Percentiles rank a stretch among this genome's conserved stretches.
phyloP scores from a whole-genome alignment of 2,797 vertebrate genomes.

The Alcedo atthis region DNA sequence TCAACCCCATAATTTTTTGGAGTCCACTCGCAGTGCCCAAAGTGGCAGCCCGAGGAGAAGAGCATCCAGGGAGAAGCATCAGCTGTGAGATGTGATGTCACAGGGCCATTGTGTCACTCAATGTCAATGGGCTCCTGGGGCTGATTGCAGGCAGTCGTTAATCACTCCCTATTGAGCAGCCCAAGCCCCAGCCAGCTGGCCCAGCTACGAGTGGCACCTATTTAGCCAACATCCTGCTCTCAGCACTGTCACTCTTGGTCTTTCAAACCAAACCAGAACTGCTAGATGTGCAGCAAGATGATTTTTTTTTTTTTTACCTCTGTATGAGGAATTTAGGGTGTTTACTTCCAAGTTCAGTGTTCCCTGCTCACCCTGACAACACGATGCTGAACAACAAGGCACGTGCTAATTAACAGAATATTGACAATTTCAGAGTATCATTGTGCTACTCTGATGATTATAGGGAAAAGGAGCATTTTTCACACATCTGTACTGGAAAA shows the following conservation, averaged over 20 bases:
- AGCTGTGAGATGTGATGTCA: constrained; percentile 57
- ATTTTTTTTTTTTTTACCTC: background rate
- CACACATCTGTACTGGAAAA: background rate
- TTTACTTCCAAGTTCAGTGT: background rate
- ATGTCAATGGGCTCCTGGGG: constrained; percentile 56
- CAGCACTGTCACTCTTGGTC: background rate
- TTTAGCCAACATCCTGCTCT: constrained; percentile 64
- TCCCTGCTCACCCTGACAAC: background rate
- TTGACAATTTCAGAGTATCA: background rate
- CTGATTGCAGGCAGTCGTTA: constrained; percentile 70
- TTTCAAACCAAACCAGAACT: constrained; percentile 12
- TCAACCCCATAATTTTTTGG: background rate
- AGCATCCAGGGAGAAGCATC: constrained; percentile 4
- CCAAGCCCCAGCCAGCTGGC: constrained; percentile 49
- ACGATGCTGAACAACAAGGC: background rate
- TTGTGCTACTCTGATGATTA: background rate
- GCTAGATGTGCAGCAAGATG: background rate
- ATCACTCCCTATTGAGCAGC: constrained; percentile 63
- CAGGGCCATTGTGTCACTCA: constrained; percentile 63
- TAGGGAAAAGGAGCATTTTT: background rate
- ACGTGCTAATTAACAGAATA: background rate
- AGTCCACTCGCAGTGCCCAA: background rate
- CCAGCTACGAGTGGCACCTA: constrained; percentile 58
- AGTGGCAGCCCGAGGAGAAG: constrained; percentile 4
- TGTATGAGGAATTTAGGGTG: background rate